Evolutionary conservation across 2,113 vertebrate species (phyloP).

Genomic region (Pleuronectes platessa): DNA sequence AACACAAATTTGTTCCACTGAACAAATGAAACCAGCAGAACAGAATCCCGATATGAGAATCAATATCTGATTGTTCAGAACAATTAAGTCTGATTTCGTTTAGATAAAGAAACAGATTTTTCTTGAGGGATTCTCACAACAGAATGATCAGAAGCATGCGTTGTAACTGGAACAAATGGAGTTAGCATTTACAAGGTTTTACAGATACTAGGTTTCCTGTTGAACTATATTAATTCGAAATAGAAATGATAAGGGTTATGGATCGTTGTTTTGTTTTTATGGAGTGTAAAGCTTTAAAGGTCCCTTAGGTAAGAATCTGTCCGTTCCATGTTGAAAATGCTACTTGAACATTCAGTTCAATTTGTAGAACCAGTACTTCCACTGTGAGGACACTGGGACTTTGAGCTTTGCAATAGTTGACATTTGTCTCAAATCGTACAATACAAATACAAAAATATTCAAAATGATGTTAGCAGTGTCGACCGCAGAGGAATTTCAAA

Average conservation of each 20-base stretch:
- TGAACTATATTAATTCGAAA: neutral
- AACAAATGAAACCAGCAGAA: neutral
- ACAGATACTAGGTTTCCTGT: neutral
- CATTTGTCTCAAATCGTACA: neutral
- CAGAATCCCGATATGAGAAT: neutral
- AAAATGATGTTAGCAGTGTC: neutral
- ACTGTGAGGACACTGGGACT: conserved; percentile 2
- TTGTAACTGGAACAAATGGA: neutral
- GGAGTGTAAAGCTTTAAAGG: neutral
- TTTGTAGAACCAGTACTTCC: neutral
- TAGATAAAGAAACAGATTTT: neutral
- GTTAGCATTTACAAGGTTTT: no score
- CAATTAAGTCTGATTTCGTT: neutral
- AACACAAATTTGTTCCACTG: neutral
- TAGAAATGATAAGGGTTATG: neutral
- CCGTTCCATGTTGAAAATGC: neutral
- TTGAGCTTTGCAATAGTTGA: neutral
- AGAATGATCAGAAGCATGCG: neutral
- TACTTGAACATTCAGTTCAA: neutral
- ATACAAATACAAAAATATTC: neutral
- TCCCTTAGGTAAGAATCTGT: neutral
- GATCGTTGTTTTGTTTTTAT: neutral
- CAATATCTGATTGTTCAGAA: neutral
- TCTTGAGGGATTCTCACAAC: no score
- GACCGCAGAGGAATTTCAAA: neutral